A percentile compares a stretch with the other conserved stretches of the same genome.
Evolutionary conservation across 2,113 vertebrate genomes (phyloP).

Genomic region (Labrus mixtus): DNA sequence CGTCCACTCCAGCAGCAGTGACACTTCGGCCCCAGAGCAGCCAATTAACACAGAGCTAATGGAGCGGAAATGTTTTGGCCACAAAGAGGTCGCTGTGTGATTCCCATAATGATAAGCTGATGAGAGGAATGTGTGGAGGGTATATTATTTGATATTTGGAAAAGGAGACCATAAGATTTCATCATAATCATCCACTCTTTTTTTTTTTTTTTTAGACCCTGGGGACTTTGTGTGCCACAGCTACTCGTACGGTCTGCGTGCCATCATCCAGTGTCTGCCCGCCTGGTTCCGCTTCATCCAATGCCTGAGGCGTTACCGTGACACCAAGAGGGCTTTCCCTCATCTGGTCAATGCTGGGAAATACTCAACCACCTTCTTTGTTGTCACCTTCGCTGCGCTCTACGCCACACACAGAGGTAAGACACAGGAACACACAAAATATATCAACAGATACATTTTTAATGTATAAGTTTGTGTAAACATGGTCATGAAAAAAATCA

Average conservation of each 20-base stretch:
- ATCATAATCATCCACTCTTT: background rate
- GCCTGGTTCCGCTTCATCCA: constrained; percentile 99
- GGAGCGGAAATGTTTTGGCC: constrained; percentile 50
- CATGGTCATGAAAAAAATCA: background rate
- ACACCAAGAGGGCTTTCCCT: constrained; percentile 97
- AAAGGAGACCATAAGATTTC: background rate
- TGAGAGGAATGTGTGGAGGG: background rate
- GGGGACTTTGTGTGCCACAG: constrained; percentile 84
- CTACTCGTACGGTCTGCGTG: constrained; percentile 95
- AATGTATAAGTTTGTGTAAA: background rate
- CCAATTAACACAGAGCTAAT: constrained; percentile 60
- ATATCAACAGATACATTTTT: background rate
- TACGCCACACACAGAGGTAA: constrained; percentile 95
- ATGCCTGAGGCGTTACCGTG: constrained; percentile 97
- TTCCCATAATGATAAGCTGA: constrained; percentile 47
- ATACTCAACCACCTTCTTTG: constrained; percentile 99
- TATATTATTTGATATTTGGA: background rate
- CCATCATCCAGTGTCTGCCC: constrained; percentile 97
- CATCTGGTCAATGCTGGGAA: constrained; percentile 98
- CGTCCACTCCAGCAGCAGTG: background rate
- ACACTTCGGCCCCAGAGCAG: constrained; percentile 34
- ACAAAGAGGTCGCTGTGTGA: constrained; percentile 43
- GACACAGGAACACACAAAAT: constrained; percentile 5
- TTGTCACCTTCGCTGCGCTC: constrained; percentile 95
- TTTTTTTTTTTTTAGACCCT: constrained; percentile 37